Percentiles rank a stretch among this genome's conserved stretches.
phyloP scores from a whole-genome alignment of 1,140 invertebrate species.

The Drosophila sp. region DNA sequence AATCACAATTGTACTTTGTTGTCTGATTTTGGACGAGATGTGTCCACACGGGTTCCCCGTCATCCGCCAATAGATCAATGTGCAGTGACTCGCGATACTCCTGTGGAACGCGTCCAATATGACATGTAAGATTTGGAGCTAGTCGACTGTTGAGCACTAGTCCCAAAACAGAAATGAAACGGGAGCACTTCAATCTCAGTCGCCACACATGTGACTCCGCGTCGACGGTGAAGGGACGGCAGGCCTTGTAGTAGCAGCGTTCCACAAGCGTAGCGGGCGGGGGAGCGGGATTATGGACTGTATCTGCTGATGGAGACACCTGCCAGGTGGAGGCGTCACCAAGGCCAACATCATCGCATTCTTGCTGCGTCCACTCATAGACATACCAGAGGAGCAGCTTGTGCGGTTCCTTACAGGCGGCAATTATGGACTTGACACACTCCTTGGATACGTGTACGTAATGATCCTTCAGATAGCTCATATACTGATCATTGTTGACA shows the following conservation, averaged over 20 bases:
- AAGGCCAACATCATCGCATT: constrained; percentile 69
- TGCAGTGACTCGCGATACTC: constrained; percentile 73
- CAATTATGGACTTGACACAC: constrained; percentile 77
- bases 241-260: constrained; percentile 80
- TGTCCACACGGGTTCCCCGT: constrained; percentile 58
- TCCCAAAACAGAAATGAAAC: constrained; percentile 76
- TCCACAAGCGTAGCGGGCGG: constrained; percentile 55
- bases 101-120: constrained; percentile 39
- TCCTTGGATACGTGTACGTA: constrained; percentile 82
- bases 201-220: constrained; percentile 58
- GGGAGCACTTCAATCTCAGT: constrained; percentile 59
- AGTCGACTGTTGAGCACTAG: constrained; percentile 75
- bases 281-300: constrained; percentile 5
- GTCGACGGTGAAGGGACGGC: constrained; percentile 75
- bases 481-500: constrained; percentile 74
- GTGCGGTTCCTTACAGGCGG: constrained; percentile 71
- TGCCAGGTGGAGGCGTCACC: constrained; percentile 48
- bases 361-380: constrained; percentile 81
- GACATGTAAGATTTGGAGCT: constrained; percentile 58
- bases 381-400: constrained; percentile 80
- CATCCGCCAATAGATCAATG: constrained; percentile 61
- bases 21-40: constrained; percentile 62
- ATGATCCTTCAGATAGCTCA: constrained; percentile 64
- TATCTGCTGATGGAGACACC: constrained; percentile 7
- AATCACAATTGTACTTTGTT: constrained; percentile 81